These are phyloP conservation scores for Lucilia sericata DNA, from an alignment of 1,140 invertebrate species.

Conservation along the genomic window DNA sequence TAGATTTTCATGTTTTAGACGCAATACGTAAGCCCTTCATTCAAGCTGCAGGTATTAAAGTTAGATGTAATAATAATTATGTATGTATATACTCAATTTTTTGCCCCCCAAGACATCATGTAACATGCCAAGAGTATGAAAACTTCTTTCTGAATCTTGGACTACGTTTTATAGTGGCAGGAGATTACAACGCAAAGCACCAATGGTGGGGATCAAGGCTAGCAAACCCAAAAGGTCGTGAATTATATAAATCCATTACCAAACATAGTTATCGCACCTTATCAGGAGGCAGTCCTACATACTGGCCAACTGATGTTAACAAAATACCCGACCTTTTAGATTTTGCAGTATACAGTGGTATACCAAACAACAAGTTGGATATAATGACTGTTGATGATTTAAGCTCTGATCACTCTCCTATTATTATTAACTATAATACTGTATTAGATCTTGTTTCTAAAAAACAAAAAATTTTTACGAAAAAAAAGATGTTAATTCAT, in stretches of 20 bases:
- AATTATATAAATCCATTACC: slow-evolving; percentile 1
- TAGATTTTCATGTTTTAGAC: background rate
- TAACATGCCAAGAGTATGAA: slow-evolving; percentile 43
- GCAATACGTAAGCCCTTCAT: slow-evolving; percentile 27
- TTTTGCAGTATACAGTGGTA: background rate
- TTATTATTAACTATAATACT: too few relatives aligned
- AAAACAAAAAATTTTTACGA: background rate
- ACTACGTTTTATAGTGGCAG: background rate
- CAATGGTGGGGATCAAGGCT: slow-evolving; percentile 6
- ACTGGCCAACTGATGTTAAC: slow-evolving; percentile 1
- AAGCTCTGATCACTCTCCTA: background rate
- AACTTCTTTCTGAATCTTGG: background rate
- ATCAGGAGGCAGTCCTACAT: background rate
- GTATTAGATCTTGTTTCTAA: too few relatives aligned
- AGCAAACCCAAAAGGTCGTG: slow-evolving; percentile 2
- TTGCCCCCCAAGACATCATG: slow-evolving; percentile 11
- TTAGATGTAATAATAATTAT: slow-evolving; percentile 29
- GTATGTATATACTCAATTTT: slow-evolving; percentile 33
- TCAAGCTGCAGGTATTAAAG: slow-evolving; percentile 44
- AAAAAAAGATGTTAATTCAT: background rate
- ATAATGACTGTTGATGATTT: background rate
- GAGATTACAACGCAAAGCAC: background rate
- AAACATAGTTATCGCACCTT: background rate
- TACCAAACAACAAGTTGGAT: background rate
- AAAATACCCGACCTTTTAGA: slow-evolving; percentile 9